Base-by-base conservation (phyloP, 2,113 vertebrate species). In the Corynorhinus townsendii region DNA sequence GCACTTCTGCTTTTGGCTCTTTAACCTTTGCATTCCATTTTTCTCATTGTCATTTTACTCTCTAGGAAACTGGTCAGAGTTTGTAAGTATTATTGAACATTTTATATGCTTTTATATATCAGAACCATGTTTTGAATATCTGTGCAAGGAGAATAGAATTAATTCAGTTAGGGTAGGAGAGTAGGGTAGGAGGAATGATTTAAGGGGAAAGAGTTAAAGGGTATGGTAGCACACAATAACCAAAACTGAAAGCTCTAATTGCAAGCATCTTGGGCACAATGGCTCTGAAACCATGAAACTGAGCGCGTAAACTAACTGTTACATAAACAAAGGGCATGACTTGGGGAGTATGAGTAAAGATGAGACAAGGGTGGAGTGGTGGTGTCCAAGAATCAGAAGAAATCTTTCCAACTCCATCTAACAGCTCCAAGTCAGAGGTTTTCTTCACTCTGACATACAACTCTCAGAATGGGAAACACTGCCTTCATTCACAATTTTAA, bases 401-500 rank as follows among this genome's bases (percentile, higher is more conserved):
- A 94, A 89, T 93, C 71, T 52, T 87, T 54, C 40, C 56, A 89
- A 71, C 30, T 66, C 5, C 0, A 89, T 84, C 64, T 83, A 82
- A 86, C 10, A 84, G 56, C 79, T 92, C 33, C 59, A 52, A 94
- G 68, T 89, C 77, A 86, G 77, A 85, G n/a, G 72, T 84, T 89
- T 93, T 91, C 89, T 91, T 83, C 52, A 87, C 80, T 28, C 33
- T 79, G 38, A 73, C 16, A 45, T 93, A 56, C 20, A 84, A 76
- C 47, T 79, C 68, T 92, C 20, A 71, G 56, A 82, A 49, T 56
- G 89, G 40, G n/a, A 56, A 86, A 76, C 19, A 82, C 16, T 95
- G 93, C 77, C 87, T 94, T 92, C 96, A 93, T 93, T 93, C 96
- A 93, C 72, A 94, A 94, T 96, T 96, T 96, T 38, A 90, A 64